phyloP scores from a whole-genome alignment of 2,113 vertebrate genomes.

The Limanda limanda region DNA sequence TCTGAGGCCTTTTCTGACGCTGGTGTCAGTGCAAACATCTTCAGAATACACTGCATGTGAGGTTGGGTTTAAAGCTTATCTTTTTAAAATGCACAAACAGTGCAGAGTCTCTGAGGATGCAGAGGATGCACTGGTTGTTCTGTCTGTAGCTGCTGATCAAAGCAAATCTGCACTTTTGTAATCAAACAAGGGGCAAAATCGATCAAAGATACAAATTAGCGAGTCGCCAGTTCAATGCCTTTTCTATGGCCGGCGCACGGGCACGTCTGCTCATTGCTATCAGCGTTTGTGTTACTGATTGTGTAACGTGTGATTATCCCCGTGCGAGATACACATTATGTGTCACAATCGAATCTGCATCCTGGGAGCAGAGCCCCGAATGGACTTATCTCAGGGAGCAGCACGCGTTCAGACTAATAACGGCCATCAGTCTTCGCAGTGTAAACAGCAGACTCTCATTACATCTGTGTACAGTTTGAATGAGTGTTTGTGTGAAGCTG shows the following conservation, averaged over 20 bases:
- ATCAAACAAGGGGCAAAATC: constrained; percentile 2
- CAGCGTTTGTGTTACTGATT: constrained; percentile 1
- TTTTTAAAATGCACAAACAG: background rate
- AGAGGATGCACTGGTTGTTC: background rate
- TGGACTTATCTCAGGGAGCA: constrained; percentile 44
- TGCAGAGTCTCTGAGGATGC: background rate
- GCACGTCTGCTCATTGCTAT: background rate
- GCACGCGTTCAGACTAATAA: constrained; percentile 45
- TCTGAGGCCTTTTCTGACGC: too few relatives aligned
- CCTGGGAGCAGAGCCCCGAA: constrained; percentile 21
- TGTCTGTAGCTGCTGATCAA: constrained; percentile 1
- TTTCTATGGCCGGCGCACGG: background rate
- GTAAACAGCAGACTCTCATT: constrained; percentile 53
- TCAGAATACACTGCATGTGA: background rate
- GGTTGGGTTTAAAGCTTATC: background rate
- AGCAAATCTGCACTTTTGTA: constrained; percentile 20
- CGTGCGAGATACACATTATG: background rate
- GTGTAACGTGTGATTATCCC: background rate
- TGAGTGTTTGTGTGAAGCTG: background rate
- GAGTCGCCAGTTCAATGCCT: background rate
- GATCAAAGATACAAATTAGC: constrained; percentile 33
- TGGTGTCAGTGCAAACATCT: background rate
- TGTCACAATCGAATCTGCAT: constrained; percentile 37
- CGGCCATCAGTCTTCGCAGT: constrained; percentile 55
- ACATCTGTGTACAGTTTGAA: constrained; percentile 36